Evolutionary conservation across 1,140 invertebrate species (phyloP).

Genomic region (Drosophila punjabiensis): DNA sequence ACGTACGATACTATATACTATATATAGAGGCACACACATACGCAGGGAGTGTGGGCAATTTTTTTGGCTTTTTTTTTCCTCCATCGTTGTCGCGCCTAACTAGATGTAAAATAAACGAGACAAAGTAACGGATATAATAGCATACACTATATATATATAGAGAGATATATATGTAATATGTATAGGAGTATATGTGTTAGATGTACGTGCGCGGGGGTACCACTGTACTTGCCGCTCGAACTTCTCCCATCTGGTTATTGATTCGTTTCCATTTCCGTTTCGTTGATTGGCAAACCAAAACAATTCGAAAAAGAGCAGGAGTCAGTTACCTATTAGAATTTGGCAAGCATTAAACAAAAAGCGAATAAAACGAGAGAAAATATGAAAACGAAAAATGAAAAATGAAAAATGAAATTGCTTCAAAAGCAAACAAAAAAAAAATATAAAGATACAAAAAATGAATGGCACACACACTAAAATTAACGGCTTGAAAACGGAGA

Average conservation of each 20-base stretch:
- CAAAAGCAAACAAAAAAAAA: constrained; percentile 76
- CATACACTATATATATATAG: constrained; percentile 7
- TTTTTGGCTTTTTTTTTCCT: constrained; percentile 51
- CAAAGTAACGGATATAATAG: constrained; percentile 48
- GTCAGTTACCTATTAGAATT: constrained; percentile 85
- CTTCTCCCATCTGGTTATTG: constrained; percentile 45
- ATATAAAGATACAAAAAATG: constrained; percentile 24
- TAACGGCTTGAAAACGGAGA: constrained; percentile 54
- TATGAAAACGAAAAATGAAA: constrained; percentile 27
- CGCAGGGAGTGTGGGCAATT: constrained; percentile 14
- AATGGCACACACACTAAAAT: constrained; percentile 66
- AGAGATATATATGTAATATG: constrained; percentile 43
- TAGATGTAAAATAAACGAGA: constrained; percentile 58
- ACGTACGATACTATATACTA: not conserved
- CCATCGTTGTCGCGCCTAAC: constrained; percentile 58
- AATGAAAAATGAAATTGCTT: constrained; percentile 63
- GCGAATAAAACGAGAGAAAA: constrained; percentile 7
- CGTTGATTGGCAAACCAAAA: constrained; percentile 79
- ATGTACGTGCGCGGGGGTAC: constrained; percentile 44
- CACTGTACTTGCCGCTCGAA: constrained; percentile 53
- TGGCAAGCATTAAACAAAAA: constrained; percentile 65
- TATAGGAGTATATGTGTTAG: constrained; percentile 41
- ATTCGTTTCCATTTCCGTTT: constrained; percentile 55
- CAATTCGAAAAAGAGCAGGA: constrained; percentile 84
- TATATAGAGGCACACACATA: constrained; percentile 22